Percentiles rank a stretch among this genome's conserved stretches.
phyloP scores from a whole-genome alignment of 2,888 invertebrate species.

The Altica lythri region DNA sequence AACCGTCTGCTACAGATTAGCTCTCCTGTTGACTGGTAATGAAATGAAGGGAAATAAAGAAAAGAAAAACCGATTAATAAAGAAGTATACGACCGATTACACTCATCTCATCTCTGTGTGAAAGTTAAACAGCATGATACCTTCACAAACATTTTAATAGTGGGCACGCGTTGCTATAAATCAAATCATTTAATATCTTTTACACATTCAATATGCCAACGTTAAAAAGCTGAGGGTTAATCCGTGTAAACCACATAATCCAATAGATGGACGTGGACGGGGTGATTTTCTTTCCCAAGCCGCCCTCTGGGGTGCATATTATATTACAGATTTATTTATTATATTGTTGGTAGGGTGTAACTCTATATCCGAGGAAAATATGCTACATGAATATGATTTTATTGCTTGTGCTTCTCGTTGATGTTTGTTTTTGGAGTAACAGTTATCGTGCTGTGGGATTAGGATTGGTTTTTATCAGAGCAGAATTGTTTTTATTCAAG shows the following conservation, averaged over 20 bases:
- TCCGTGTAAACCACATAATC: conserved; percentile 57
- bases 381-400: conserved; percentile 52
- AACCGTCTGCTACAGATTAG: conserved; percentile 15
- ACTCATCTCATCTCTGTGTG: conserved; percentile 48
- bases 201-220: conserved; percentile 56
- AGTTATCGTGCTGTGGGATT: too few relatives aligned
- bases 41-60: conserved; percentile 16
- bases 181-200: conserved; percentile 55
- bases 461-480: too few relatives aligned
- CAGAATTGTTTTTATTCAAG: too few relatives aligned
- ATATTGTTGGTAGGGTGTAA: conserved; percentile 53
- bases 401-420: conserved; percentile 41
- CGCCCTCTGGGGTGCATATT: conserved; percentile 52
- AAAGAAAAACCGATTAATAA: conserved; percentile 33
- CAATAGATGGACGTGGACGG: conserved; percentile 43
- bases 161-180: conserved; percentile 52
- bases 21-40: conserved; percentile 8
- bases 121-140: conserved; percentile 55
- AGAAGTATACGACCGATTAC: conserved; percentile 30
- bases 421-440: conserved; percentile 36
- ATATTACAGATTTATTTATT: conserved; percentile 56
- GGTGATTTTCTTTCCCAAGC: conserved; percentile 45
- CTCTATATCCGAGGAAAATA: conserved; percentile 52
- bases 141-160: conserved; percentile 54
- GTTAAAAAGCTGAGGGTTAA: conserved; percentile 54